phyloP scores from a whole-genome alignment of 2,888 invertebrate species.

The Drosophila suboccidentalis region DNA sequence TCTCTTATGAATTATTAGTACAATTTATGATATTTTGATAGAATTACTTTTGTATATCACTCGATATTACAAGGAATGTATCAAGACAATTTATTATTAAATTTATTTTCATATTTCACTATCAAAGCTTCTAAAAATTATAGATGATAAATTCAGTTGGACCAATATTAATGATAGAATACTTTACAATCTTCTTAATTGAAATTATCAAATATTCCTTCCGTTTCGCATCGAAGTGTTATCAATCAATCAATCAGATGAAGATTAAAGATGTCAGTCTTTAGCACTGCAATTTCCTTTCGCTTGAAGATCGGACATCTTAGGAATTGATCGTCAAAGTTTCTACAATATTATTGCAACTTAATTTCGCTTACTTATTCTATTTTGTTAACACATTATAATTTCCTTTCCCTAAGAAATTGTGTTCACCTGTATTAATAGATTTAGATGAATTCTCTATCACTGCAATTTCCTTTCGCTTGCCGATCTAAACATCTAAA shows the following conservation, averaged over 20 bases:
- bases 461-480: constrained; percentile 26
- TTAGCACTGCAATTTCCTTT: too few relatives aligned
- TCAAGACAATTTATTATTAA: too few relatives aligned
- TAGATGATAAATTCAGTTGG: too few relatives aligned
- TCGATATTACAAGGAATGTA: too few relatives aligned
- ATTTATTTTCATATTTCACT: too few relatives aligned
- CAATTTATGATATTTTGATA: not conserved
- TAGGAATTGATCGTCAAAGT: not conserved
- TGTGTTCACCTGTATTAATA: constrained; percentile 1
- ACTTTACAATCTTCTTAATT: too few relatives aligned
- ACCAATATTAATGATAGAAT: too few relatives aligned
- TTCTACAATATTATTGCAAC: not conserved
- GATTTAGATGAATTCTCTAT: constrained; percentile 17
- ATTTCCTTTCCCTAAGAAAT: constrained; percentile 2
- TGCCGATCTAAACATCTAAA: constrained; percentile 18
- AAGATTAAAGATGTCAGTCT: not conserved
- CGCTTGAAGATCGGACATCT: too few relatives aligned
- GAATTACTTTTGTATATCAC: too few relatives aligned
- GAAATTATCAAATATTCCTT: not conserved
- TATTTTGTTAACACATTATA: not conserved
- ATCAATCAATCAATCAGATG: not conserved
- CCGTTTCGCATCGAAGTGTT: not conserved
- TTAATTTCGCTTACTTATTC: not conserved
- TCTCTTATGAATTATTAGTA: not conserved
- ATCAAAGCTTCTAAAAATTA: too few relatives aligned